phyloP scores from a whole-genome alignment of 2,888 invertebrate genomes.

The Drosophila kokeensis region DNA sequence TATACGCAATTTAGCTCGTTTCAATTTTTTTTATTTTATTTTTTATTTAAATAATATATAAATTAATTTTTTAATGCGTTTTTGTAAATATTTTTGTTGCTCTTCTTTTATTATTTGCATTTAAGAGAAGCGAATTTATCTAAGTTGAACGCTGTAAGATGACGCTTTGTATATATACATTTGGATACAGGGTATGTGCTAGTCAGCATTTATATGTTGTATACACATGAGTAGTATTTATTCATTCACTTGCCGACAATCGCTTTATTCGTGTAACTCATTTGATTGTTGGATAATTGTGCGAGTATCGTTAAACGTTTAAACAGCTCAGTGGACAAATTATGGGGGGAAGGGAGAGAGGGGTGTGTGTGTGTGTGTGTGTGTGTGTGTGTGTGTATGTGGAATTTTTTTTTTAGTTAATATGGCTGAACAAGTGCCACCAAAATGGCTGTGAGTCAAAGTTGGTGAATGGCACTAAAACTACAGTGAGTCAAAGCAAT shows the following conservation, averaged over 20 bases:
- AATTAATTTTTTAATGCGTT: neutral
- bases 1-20: too few species aligned
- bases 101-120: neutral
- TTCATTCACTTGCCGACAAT: neutral
- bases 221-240: neutral
- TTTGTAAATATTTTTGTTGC: neutral
- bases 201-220: neutral
- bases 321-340: neutral
- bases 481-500: neutral
- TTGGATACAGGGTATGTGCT: neutral
- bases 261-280: neutral
- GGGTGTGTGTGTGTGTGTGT: neutral
- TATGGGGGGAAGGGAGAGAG: neutral
- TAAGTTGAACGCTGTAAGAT: neutral
- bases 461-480: constrained; percentile 7
- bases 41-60: neutral
- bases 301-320: constrained; percentile 5
- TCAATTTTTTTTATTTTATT: neutral
- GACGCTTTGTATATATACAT: neutral
- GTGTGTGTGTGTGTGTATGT: neutral
- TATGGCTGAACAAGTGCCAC: constrained; percentile 6
- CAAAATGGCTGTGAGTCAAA: constrained; percentile 15
- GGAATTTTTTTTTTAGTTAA: neutral
- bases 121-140: neutral
- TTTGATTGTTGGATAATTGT: constrained; percentile 13